These are phyloP conservation scores for Mormyrus lacerda DNA, from an alignment of 2,113 vertebrate genomes.

Conservation along the genomic window DNA sequence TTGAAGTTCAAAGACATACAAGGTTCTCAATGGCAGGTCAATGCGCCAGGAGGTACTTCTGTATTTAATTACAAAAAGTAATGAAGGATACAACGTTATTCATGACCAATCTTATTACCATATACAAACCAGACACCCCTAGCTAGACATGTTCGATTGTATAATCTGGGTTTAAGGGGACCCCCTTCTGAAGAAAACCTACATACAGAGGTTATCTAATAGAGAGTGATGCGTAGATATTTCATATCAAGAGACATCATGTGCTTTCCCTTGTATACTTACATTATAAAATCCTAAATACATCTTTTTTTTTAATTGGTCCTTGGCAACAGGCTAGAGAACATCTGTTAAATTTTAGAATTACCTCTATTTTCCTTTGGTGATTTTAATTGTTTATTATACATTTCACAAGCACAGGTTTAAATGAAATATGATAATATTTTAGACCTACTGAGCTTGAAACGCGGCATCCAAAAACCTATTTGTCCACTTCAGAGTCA, in stretches of 20 bases:
- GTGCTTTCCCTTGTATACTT: neutral
- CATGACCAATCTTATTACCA: neutral
- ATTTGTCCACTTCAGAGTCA: slow-evolving; percentile 64
- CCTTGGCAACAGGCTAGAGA: neutral
- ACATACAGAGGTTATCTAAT: neutral
- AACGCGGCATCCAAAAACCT: slow-evolving; percentile 58
- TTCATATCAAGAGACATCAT: neutral
- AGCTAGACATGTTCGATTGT: neutral
- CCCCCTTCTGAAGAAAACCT: neutral
- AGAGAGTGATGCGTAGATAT: neutral
- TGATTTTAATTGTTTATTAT: neutral
- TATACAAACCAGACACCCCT: slow-evolving; percentile 2
- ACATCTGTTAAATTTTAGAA: neutral
- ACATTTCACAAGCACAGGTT: neutral
- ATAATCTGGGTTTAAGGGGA: neutral
- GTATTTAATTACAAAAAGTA: slow-evolving; percentile 10
- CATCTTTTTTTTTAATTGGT: neutral
- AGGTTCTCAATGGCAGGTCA: neutral
- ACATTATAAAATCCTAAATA: neutral
- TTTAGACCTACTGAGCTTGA: slow-evolving; percentile 54
- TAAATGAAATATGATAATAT: slow-evolving; percentile 24
- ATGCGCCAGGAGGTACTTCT: neutral
- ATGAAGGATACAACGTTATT: neutral
- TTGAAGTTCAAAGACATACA: neutral
- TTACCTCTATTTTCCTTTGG: neutral